Base-by-base conservation (phyloP, 2,888 invertebrate species). In the Charanyca ferruginea region DNA sequence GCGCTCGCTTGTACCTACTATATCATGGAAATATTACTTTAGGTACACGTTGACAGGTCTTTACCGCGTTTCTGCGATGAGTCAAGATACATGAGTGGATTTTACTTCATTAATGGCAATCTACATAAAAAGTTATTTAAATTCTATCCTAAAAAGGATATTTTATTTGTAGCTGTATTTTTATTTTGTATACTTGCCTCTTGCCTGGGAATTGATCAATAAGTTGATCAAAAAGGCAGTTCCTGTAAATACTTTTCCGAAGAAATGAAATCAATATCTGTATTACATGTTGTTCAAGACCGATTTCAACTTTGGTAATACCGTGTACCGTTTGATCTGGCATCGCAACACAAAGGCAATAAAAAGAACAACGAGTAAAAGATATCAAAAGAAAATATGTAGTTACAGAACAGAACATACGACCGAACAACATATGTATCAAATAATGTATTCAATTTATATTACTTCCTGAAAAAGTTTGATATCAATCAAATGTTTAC, bases 401-500 rank as follows among this genome's bases (percentile, higher is more conserved):
- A 44, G 28, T 28, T 42, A 44, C 28, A 13, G 28, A 16, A 65
- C 25, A 38, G 13, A 38, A 38, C 22, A 53, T 73, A 35, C n/a
- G 28, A 22, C 16, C 22, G 38, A 28, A 51, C 22, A 47, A 72
- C 20, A 51, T 18, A 70, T 41, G 35, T n/a, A 51, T 11, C 1
- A 41, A 63, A 48, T 35, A 53, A 66, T 45, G n/a, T 45, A 47
- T 47, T 55, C 42, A 53, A 41, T 53, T 65, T 22, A 22, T 52
- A 73, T 53, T 47, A 63, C 44, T 64, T 67, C 42, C 58, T 48
- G 47, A 54, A 66, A 54, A 67, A 58, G 20, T 22, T 47, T 41
- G 41, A 51, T 66, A 61, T 55, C 53, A 66, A 77, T 74, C 67
- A 66, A 64, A 63, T 52, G 47, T 62, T 71, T 72, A 74, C 58